Evolutionary conservation across 1,140 invertebrate genomes (phyloP), one percentile per base, ranked within the genome.

Genomic region (Parapsyche elsis): DNA sequence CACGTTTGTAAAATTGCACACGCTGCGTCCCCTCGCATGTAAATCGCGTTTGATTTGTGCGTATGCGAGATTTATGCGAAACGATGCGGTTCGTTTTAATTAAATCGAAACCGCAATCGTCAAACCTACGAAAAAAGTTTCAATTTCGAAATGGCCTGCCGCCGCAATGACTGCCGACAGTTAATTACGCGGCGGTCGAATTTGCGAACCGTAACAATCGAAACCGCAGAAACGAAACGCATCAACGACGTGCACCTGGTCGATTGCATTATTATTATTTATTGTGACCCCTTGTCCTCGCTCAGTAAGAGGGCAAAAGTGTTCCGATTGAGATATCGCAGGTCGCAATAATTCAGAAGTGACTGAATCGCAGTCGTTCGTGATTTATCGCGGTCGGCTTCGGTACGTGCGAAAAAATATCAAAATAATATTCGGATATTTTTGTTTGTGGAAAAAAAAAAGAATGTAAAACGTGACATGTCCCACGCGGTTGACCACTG

Each of bases 321-420:
- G 30, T 38, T 44, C n/a, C 70, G 70, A 71, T 71, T 71, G 30
- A 71, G 24, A 21, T 21, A 26, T 23, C 70, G 10, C 70, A 14
- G 70, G 70, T 45, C 70, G 70, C 70, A 71, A 71, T 71, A 71
- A 71, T 38, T 71, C 70, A 71, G 30, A 10, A n/a, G 5, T 2
- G 61, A 30, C 70, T 45, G n/a, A n/a, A n/a, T 71, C 16, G 49
- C 4, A 14, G 2, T 53, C 49, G 49, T 12, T 16, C 30, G 61
- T 5, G 61, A 67, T 53, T 53, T 53, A 53, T 53, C 12, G 49
- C 10, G 1, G 16, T 53, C 12, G 49, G 4, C 1, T 53, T 53
- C 2, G 49, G 49, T 53, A 53, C 49, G 49, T 12, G 49, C 16
- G 10, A 53, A 53, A 53, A 53, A 53, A 53, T 53, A 53, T 53